A percentile compares a stretch with the other conserved stretches of the same genome.
Evolutionary conservation across 2,888 invertebrate species (phyloP).

Genomic region (Dryobota labecula): DNA sequence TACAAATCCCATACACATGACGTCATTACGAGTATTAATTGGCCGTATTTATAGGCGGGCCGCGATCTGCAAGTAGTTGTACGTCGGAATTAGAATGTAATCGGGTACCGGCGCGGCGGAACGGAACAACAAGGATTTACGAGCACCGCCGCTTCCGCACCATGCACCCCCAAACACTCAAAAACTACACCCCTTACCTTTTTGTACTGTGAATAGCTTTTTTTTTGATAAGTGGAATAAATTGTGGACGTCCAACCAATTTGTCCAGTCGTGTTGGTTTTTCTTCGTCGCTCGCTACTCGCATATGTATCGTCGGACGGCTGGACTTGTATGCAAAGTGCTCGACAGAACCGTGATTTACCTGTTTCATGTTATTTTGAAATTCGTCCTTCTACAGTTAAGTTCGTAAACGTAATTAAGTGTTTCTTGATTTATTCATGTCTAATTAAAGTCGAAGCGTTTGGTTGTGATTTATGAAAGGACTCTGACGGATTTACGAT

Average conservation of each 20-base stretch:
- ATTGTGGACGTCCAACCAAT: constrained; percentile 62
- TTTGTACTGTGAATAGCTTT: constrained; percentile 67
- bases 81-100: constrained; percentile 75
- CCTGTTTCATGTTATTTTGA: constrained; percentile 40
- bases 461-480: constrained; percentile 54
- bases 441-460: constrained; percentile 57
- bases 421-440: constrained; percentile 62
- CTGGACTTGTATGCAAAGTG: constrained; percentile 50
- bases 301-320: constrained; percentile 44
- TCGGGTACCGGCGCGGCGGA: constrained; percentile 70
- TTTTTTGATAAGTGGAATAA: constrained; percentile 71
- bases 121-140: constrained; percentile 76
- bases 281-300: constrained; percentile 46
- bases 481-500: constrained; percentile 49
- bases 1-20: constrained; percentile 23
- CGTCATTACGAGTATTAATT: constrained; percentile 69
- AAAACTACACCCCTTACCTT: constrained; percentile 71
- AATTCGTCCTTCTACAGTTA: constrained; percentile 39
- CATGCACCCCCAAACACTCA: constrained; percentile 75
- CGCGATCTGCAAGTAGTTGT: constrained; percentile 55
- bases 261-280: constrained; percentile 60
- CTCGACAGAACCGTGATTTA: constrained; percentile 28
- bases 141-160: constrained; percentile 72
- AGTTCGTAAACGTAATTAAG: constrained; percentile 53
- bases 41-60: constrained; percentile 69